Conservation (phyloP, 2,888 invertebrate genomes). For the Phortica magna region DNA sequence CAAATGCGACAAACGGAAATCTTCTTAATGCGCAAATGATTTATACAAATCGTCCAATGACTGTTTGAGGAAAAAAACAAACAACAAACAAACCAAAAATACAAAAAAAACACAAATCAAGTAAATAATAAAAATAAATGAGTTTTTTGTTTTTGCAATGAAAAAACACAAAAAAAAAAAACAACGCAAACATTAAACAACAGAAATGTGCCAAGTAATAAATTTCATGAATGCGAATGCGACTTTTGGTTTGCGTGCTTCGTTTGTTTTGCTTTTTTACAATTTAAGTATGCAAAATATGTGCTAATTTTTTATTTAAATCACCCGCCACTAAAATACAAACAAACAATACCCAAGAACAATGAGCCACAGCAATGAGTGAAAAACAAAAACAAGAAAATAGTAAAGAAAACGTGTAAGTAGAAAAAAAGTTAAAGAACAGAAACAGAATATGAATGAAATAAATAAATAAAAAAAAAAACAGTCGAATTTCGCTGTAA, state of each 20-base stretch:
- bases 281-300: conserved; percentile 10
- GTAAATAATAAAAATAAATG: conserved; percentile 10
- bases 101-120: neutral
- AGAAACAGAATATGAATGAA: neutral
- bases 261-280: neutral
- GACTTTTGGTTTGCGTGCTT: neutral
- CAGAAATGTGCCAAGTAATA: conserved; percentile 27
- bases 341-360: conserved; percentile 12
- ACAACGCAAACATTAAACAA: neutral
- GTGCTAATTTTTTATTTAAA: conserved; percentile 29
- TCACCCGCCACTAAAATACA: neutral
- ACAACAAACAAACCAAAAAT: neutral
- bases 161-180: too few species aligned
- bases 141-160: conserved; percentile 17
- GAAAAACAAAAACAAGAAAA: neutral
- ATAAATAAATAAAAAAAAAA: neutral
- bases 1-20: conserved; percentile 14
- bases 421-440: neutral
- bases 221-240: neutral
- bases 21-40: conserved; percentile 24
- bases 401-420: neutral
- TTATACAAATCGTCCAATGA: conserved; percentile 11
- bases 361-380: neutral
- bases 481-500: neutral
- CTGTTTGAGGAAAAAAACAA: neutral